Percentiles rank a stretch among this genome's conserved stretches.
Evolutionary conservation across 2,113 vertebrate genomes (phyloP).

Genomic region (Carassius auratus): DNA sequence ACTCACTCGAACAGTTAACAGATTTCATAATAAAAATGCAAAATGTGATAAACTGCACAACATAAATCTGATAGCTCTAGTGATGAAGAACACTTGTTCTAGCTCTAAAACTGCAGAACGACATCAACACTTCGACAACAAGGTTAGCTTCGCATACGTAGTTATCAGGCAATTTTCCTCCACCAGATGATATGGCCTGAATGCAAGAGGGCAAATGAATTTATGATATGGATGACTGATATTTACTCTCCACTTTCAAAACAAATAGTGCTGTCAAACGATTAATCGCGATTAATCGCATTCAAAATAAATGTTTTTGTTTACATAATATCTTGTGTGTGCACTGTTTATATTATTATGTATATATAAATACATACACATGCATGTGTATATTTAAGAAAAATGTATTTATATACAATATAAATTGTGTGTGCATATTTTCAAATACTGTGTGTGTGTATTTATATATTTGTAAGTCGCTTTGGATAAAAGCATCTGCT

Average conservation of each 20-base stretch:
- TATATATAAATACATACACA: too few relatives aligned
- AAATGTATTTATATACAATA: too few relatives aligned
- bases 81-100: neutral
- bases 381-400: too few relatives aligned
- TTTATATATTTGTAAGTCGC: too few relatives aligned
- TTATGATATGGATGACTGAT: neutral
- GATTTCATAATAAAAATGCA: conserved; percentile 13
- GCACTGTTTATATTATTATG: too few relatives aligned
- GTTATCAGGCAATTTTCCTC: conserved; percentile 46
- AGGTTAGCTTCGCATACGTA: conserved; percentile 40
- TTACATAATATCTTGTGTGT: too few relatives aligned
- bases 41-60: neutral
- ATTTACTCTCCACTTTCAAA: neutral
- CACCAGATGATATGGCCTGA: conserved; percentile 43
- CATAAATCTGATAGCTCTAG: neutral
- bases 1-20: neutral
- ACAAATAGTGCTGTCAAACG: neutral
- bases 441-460: too few relatives aligned
- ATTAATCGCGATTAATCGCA: too few relatives aligned
- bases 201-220: neutral
- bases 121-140: neutral
- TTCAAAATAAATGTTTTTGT: too few relatives aligned
- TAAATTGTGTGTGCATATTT: too few relatives aligned
- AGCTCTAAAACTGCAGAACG: neutral
- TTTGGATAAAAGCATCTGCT: too few relatives aligned